These are phyloP conservation scores for Hanleya hanleyi DNA, from an alignment of 2,888 invertebrate genomes.

Conservation along the genomic window DNA sequence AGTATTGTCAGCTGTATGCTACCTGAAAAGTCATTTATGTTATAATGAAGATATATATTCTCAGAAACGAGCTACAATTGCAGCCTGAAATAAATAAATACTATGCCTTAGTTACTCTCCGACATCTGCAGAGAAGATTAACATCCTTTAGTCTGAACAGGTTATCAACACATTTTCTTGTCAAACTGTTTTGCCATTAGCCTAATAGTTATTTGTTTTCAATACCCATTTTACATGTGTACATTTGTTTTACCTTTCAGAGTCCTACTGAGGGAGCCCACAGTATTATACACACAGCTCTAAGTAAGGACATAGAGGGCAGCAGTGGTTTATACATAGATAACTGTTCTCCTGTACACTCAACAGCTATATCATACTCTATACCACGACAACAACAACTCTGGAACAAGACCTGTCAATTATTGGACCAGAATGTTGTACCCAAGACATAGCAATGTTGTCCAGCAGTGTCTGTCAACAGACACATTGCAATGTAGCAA, in stretches of 20 bases:
- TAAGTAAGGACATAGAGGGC: constrained; percentile 49
- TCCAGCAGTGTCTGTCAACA: too few relatives aligned
- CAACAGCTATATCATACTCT: constrained; percentile 41
- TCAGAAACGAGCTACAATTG: too few relatives aligned
- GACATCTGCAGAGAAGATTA: too few relatives aligned
- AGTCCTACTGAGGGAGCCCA: constrained; percentile 47
- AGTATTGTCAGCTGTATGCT: too few relatives aligned
- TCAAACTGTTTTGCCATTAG: neutral
- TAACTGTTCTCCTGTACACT: constrained; percentile 37
- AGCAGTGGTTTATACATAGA: constrained; percentile 52
- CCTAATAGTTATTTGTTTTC: neutral
- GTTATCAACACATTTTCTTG: neutral
- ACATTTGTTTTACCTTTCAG: constrained; percentile 36
- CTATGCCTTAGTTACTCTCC: too few relatives aligned
- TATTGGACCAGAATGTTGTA: too few relatives aligned
- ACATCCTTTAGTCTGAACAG: too few relatives aligned
- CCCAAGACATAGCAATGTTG: too few relatives aligned
- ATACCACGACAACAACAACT: constrained; percentile 41
- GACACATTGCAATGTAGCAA: too few relatives aligned
- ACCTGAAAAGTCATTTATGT: too few relatives aligned
- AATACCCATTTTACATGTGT: neutral
- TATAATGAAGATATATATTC: too few relatives aligned
- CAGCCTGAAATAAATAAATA: too few relatives aligned
- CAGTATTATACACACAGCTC: constrained; percentile 49
- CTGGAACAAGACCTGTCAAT: constrained; percentile 23